phyloP scores from a whole-genome alignment of 2,888 invertebrate species.

The Ormia ochracea region DNA sequence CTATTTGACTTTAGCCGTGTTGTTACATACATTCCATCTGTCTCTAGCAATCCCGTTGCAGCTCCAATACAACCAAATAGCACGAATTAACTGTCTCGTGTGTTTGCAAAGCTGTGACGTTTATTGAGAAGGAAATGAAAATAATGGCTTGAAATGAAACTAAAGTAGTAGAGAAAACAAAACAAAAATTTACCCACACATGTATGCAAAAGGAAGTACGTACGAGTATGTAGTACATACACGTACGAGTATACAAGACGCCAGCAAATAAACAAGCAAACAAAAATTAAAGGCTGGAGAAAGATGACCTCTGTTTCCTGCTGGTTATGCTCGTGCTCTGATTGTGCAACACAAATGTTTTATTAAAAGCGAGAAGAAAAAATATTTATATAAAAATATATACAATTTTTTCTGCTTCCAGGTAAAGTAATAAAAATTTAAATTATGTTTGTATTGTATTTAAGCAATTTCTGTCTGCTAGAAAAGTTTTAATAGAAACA shows the following conservation, averaged over 20 bases:
- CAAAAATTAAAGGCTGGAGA: conserved; percentile 39
- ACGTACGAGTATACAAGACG: too few species aligned
- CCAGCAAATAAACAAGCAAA: conserved; percentile 16
- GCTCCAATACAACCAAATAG: neutral
- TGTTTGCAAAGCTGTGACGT: conserved; percentile 42
- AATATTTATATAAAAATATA: too few species aligned
- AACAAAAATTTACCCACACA: conserved; percentile 2
- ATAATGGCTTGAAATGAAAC: conserved; percentile 42
- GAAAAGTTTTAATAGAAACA: too few species aligned
- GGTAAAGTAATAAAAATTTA: conserved; percentile 15
- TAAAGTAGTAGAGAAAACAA: conserved; percentile 5
- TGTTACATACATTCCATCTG: conserved; percentile 1
- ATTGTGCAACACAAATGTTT: conserved; percentile 25
- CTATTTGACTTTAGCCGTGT: conserved; percentile 28
- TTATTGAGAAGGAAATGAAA: conserved; percentile 47
- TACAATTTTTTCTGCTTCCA: neutral
- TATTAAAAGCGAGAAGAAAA: neutral
- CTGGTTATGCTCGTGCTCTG: neutral
- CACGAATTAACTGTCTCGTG: conserved; percentile 20
- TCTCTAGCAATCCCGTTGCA: neutral
- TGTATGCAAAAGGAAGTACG: too few species aligned
- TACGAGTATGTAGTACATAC: too few species aligned
- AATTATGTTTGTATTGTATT: neutral
- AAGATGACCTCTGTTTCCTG: conserved; percentile 28
- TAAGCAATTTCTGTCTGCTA: too few species aligned